phyloP scores from a whole-genome alignment of 2,113 vertebrate genomes.

The Passer domesticus region DNA sequence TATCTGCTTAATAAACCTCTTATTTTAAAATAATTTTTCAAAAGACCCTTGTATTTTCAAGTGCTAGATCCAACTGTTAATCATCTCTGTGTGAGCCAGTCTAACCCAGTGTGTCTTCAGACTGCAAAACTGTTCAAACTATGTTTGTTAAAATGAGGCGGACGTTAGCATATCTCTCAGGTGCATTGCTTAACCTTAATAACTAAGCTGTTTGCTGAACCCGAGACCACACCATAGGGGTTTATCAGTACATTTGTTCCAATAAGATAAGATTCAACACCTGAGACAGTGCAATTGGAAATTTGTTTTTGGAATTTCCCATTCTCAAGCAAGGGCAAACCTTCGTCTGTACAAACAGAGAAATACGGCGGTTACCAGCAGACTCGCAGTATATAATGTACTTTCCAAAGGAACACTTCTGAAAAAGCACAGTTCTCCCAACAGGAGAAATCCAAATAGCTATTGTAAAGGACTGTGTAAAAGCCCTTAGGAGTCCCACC shows the following conservation, averaged over 20 bases:
- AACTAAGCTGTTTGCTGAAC: conserved; percentile 35
- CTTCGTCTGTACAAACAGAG: conserved; percentile 33
- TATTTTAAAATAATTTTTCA: background rate
- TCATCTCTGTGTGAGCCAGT: background rate
- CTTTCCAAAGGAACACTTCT: background rate
- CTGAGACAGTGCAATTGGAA: background rate
- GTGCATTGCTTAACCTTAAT: conserved; percentile 37
- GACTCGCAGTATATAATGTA: background rate
- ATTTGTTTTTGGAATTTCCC: conserved; percentile 52
- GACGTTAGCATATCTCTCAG: conserved; percentile 7
- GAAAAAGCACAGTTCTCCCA: conserved; percentile 5
- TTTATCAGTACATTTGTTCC: conserved; percentile 47
- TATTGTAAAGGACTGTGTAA: conserved; percentile 4
- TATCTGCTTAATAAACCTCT: background rate
- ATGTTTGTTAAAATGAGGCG: background rate
- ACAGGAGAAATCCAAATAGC: background rate
- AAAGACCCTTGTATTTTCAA: background rate
- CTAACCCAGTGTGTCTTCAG: background rate
- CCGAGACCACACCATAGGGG: background rate
- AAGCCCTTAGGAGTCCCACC: background rate
- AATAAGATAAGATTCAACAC: conserved; percentile 63
- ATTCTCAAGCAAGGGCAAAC: conserved; percentile 55
- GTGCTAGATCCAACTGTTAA: background rate
- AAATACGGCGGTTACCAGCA: conserved; percentile 38
- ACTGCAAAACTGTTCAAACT: background rate